Evolutionary conservation across 2,113 vertebrate species (phyloP), one percentile per base, ranked within the genome.

Genomic region (Coptodon rendalli): DNA sequence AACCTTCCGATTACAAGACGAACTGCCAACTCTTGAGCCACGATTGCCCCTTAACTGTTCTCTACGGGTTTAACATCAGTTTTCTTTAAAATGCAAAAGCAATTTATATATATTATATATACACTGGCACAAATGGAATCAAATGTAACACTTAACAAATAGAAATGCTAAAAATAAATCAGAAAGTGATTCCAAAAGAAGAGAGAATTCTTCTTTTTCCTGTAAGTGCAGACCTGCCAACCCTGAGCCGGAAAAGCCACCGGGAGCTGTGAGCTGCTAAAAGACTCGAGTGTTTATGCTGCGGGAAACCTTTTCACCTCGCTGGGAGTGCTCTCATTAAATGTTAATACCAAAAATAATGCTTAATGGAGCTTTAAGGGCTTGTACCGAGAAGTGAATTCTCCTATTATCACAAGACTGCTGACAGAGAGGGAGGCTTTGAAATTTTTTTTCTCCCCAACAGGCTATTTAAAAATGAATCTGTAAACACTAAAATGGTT

Each of bases 281-380:
- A 13, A 73, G 52, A 53, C 34, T 10, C 5, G 10, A 50, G 53
- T 27, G 63, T 78, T 80, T 56, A 53, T 22, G 40, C 80, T 81
- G 22, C 76, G 3, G 84, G 68, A 53, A 81, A 71, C 59, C 68
- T 50, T 66, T 81, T 43, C 73, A 40, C 81, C 57, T 88, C 38
- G 2, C 68, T 27, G 50, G 78, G 54, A 83, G 48, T 45, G 61
- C 6, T 40, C 63, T 86, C 29, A 78, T 85, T 52, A 87, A 85
- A 88, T 82, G 50, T 90, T 82, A 79, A 92, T 27, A 66, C 80
- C 54, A 84, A 61, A 59, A 86, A 90, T 45, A 17, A 19, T 16
- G 59, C 48, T 80, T 45, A 89, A 81, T 50, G 71, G 53, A 78
- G 89, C 52, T 84, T 86, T 66, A 66, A 83, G 63, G 17, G 19